phyloP scores from a whole-genome alignment of 2,888 invertebrate genomes.

The Protodeltote pygarga region DNA sequence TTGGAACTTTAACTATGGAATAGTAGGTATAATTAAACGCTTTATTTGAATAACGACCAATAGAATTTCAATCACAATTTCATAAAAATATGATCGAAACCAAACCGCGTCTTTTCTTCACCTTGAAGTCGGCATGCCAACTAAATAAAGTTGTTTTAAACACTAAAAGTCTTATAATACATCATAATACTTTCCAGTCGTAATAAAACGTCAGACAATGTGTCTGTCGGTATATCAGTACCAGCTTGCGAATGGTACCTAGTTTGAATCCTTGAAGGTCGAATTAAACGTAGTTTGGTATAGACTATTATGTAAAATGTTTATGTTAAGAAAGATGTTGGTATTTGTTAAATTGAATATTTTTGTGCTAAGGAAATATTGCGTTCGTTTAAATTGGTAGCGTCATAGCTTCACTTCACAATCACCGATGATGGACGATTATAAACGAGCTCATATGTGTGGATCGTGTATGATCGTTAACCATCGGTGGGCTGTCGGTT shows the following conservation, averaged over 20 bases:
- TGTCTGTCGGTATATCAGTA: slow-evolving; percentile 2
- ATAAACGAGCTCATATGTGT: too few relatives aligned
- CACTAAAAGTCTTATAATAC: neutral
- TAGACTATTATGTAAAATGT: neutral
- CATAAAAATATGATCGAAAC: too few relatives aligned
- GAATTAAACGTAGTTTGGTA: neutral
- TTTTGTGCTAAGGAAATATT: too few relatives aligned
- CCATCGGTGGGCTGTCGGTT: too few relatives aligned
- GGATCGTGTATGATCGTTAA: too few relatives aligned
- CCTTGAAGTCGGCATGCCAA: neutral
- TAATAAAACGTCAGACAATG: slow-evolving; percentile 2
- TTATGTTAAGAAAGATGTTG: neutral
- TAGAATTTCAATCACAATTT: neutral
- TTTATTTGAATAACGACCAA: neutral
- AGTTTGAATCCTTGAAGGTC: neutral
- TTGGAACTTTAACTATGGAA: too few relatives aligned
- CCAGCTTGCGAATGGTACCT: slow-evolving; percentile 9
- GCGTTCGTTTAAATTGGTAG: too few relatives aligned
- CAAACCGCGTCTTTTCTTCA: too few relatives aligned
- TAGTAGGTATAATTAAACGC: too few relatives aligned
- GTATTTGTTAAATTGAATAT: neutral
- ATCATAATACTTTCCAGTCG: slow-evolving; percentile 6
- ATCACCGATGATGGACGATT: too few relatives aligned
- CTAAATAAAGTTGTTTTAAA: slow-evolving; percentile 18
- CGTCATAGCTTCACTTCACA: too few relatives aligned